Evolutionary conservation across 2,888 invertebrate genomes (phyloP), one percentile per base, ranked within the genome.

Genomic region (Apodemia zela): DNA sequence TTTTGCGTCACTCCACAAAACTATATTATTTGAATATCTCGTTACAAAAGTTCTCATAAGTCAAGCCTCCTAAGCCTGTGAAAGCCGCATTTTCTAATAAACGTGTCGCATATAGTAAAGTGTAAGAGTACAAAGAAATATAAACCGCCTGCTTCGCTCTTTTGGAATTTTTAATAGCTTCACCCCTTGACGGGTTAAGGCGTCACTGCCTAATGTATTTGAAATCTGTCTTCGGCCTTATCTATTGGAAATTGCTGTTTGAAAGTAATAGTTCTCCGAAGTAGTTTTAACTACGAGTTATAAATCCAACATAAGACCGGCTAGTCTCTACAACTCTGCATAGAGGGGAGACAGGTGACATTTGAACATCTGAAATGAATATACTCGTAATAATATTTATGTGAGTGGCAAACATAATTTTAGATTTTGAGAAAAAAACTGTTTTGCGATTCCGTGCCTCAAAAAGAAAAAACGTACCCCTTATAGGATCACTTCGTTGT

Each of bases 221-320:
- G 84, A 79, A 89, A 90, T 89, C 89, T 89, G 87, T 89, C 88
- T 86, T 77, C 78, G 73, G 86, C 80, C 87, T 85, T 88, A 89
- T 89, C 85, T 87, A 89, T 89, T 84, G 89, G 82, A 87, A 90
- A 90, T 88, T 84, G 89, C 80, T 87, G 87, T 90, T 90, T 85
- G 77, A 76, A 90, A 90, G 85, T 87, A 81, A 80, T 79, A 85
- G 87, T 85, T 83, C 84, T 82, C 82, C 86, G 81, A 77, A 78
- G 79, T 85, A 85, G 84, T 89, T 90, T 87, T 89, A 89, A 89
- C 85, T 89, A 89, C 81, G 82, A 81, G 85, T 85, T 86, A 89
- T 90, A 91, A 89, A 89, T 89, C 87, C 85, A 75, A 67, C 70
- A 77, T 85, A 84, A 85, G 84, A 82, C 85, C 79, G 77, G 78